Evolutionary conservation across 2,888 invertebrate species (phyloP).

Genomic region (Iselma pallidipennis): DNA sequence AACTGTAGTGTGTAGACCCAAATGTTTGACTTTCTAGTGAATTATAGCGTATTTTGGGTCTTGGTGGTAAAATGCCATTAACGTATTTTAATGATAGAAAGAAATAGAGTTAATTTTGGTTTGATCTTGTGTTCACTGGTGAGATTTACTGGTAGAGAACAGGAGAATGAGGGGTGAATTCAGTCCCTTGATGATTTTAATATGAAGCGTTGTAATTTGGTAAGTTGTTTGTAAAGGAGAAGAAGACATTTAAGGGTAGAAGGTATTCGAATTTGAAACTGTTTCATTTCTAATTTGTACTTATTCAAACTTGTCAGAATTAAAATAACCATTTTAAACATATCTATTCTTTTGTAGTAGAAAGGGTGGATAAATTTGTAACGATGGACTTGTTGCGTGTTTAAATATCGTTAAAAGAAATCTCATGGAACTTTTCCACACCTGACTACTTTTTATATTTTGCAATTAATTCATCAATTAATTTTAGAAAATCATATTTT

Average conservation of each 20-base stretch:
- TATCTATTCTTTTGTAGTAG: neutral
- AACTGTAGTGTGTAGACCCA: slow-evolving; percentile 29
- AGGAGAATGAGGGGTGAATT: slow-evolving; percentile 12
- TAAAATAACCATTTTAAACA: neutral
- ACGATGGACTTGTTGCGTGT: slow-evolving; percentile 6
- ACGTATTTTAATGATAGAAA: slow-evolving; percentile 50
- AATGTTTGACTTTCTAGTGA: slow-evolving; percentile 53
- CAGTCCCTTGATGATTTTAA: slow-evolving; percentile 10
- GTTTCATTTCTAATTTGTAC: neutral
- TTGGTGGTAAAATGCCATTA: slow-evolving; percentile 49
- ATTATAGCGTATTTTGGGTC: slow-evolving; percentile 40
- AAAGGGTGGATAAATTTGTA: neutral
- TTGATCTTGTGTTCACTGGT: slow-evolving; percentile 8
- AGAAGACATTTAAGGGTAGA: neutral
- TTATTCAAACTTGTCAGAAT: neutral
- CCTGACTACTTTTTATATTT: slow-evolving; percentile 1
- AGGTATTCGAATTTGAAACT: neutral
- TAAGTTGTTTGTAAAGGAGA: neutral
- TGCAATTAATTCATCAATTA: neutral
- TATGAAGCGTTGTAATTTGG: slow-evolving; percentile 1
- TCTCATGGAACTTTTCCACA: slow-evolving; percentile 4
- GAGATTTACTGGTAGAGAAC: neutral
- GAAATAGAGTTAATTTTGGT: slow-evolving; percentile 7
- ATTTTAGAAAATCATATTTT: neutral
- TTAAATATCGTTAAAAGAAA: neutral